These are phyloP conservation scores for Leptopilina syphax DNA, from an alignment of 2,888 invertebrate species.

Conservation along the genomic window DNA sequence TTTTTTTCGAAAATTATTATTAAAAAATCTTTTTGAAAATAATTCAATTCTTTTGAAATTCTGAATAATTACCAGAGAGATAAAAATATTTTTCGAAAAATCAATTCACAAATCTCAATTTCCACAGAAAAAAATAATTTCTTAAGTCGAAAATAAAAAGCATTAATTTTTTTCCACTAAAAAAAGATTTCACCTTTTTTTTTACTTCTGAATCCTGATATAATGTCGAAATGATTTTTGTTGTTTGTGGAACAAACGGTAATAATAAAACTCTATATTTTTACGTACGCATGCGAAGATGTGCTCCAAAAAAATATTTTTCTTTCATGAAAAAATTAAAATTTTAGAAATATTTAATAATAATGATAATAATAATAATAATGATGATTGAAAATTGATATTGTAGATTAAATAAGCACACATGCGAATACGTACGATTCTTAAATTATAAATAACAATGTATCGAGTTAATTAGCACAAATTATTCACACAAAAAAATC, in stretches of 20 bases:
- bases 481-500: slow-evolving; percentile 38
- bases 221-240: not conserved
- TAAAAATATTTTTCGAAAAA: not conserved
- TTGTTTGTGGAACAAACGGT: slow-evolving; percentile 14
- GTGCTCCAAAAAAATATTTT: not conserved
- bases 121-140: too few relatives aligned
- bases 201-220: slow-evolving; percentile 33
- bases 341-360: not conserved
- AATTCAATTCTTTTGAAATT: too few relatives aligned
- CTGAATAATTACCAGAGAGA: too few relatives aligned
- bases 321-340: not conserved
- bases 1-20: too few relatives aligned
- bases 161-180: too few relatives aligned
- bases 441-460: slow-evolving; percentile 23
- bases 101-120: not conserved
- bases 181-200: not conserved
- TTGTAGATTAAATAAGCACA: slow-evolving; percentile 9
- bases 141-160: too few relatives aligned
- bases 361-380: not conserved
- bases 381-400: not conserved
- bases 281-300: slow-evolving; percentile 31
- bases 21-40: too few relatives aligned
- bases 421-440: slow-evolving; percentile 33
- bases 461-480: slow-evolving; percentile 50
- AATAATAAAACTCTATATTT: slow-evolving; percentile 12